Base-by-base conservation (phyloP, 2,113 vertebrate species). In the Ciconia boyciana region DNA sequence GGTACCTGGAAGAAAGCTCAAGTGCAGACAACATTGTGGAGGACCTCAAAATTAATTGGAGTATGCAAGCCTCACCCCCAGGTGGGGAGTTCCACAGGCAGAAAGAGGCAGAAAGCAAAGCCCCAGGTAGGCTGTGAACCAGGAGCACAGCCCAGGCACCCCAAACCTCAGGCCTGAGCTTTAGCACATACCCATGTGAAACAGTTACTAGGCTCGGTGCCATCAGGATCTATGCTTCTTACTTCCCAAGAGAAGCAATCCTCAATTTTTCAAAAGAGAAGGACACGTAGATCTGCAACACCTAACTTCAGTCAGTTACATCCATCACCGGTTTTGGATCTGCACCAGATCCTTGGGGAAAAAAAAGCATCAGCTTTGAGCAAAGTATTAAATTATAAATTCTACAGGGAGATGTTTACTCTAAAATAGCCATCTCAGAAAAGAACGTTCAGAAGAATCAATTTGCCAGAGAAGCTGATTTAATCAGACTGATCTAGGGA, bases 381-480 rank as follows among this genome's bases (percentile, higher is more conserved):
- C 36, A n/a, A 84, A 85, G 52, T 58, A 89, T 87, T 89, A 78
- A 31, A 49, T 54, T 82, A 52, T 22, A 72, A 84, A 75, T 94
- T 58, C 83, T 89, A 49, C 69, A 68, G 1, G 1, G 65, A 79
- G 43, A 65, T 4, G 4, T 89, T 87, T 78, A 54, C 48, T 77
- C 62, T 83, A 76, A 84, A 95, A 87, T 12, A 94, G 64, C 41
- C 69, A 87, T 4, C 72, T 91, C 65, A 54, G 60, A 71, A 89
- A 90, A 94, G 60, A 69, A 71, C 7, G 0, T 81, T 87, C 57
- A 60, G 77, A 78, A 94, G 16, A 92, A 90, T 83, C 86, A 89
- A 72, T 91, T 68, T 91, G 34, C 28, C 70, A 62, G 77, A 87
- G 36, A 71, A 82, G 44, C 55, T 91, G 87, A 93, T 95, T 89